These are phyloP conservation scores for Andricus grossulariae DNA, from an alignment of 1,140 invertebrate genomes.

Conservation along the genomic window DNA sequence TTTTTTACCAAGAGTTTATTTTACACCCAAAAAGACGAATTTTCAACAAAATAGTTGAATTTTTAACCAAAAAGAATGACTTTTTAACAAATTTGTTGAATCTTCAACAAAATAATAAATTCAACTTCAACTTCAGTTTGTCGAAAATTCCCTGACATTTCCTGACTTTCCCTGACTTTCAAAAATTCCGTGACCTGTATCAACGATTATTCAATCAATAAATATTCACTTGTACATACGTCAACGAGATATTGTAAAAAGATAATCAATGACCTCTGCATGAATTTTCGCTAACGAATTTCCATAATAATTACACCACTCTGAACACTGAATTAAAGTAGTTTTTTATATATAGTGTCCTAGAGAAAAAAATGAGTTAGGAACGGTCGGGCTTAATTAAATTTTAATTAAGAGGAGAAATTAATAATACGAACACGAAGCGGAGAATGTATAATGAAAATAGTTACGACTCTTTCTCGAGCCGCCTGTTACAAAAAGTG, in stretches of 20 bases:
- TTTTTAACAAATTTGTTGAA: no score
- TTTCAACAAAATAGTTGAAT: no score
- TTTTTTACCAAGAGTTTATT: no score
- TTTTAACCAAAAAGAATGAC: no score
- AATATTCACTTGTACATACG: no score
- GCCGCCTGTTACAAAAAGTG: not conserved
- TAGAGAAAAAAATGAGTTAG: not conserved
- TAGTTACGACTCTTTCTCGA: conserved; percentile 4
- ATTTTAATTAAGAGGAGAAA: conserved; percentile 26
- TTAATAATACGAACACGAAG: conserved; percentile 10
- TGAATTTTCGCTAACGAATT: not conserved
- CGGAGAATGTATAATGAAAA: not conserved
- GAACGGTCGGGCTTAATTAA: conserved; percentile 6
- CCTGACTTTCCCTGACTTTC: no score
- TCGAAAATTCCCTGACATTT: no score
- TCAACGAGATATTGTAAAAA: not conserved
- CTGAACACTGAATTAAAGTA: not conserved
- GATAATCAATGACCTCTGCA: not conserved
- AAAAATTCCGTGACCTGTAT: no score
- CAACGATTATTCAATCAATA: no score
- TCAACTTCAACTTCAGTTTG: no score
- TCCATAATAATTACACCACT: not conserved
- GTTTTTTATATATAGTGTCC: not conserved
- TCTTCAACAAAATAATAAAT: no score
- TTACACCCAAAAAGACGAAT: no score